Base-by-base conservation (phyloP, 2,888 invertebrate genomes). In the Azorinus chamasolen region DNA sequence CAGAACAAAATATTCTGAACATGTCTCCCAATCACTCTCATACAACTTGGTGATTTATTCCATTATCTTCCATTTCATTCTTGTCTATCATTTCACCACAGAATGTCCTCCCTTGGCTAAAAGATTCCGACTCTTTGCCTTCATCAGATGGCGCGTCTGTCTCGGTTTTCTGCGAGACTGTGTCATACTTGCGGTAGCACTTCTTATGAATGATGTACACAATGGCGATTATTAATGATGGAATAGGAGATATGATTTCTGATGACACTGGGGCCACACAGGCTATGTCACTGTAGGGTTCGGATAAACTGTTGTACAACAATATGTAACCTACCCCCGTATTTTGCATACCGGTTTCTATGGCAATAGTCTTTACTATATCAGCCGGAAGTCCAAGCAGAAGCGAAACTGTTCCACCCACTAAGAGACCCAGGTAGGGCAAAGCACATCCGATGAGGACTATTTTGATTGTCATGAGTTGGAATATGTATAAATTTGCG, bases 201-300 rank as follows among this genome's bases (percentile, higher is more conserved):
- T 73, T 61, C 51, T 84, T 78, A 55, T 84, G 84, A 37, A 87
- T 74, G 5, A 79, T 27, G 51, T 87, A 87, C 1, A 74, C 41
- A 25, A 86, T 61, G 4, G 84, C 77, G 3, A 83, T 69, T 45
- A 94, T 90, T 16, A 95, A 93, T 88, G 98, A 94, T 0, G 98
- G 98, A 24, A 98, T 91, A 0, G 98, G 98, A 0, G 98, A 98
- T 96, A 98, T 97, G 59, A 97, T 96, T 32, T 98, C 97, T 22
- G 97, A 0, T 16, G 87, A 80, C 10, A 87, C 82, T 12, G 91
- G 89, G 6, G 83, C 85, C 20, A 89, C 89, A 0, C 97, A 97
- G 3, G 97, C 97, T 54, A 98, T 94, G 93, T 98, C 98, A 0
- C 96, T 96, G 82, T 96, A 96, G 0, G 98, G 98, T 89, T 97